These are phyloP conservation scores for Oryzias woworae DNA, from an alignment of 2,113 vertebrate species.

Conservation along the genomic window DNA sequence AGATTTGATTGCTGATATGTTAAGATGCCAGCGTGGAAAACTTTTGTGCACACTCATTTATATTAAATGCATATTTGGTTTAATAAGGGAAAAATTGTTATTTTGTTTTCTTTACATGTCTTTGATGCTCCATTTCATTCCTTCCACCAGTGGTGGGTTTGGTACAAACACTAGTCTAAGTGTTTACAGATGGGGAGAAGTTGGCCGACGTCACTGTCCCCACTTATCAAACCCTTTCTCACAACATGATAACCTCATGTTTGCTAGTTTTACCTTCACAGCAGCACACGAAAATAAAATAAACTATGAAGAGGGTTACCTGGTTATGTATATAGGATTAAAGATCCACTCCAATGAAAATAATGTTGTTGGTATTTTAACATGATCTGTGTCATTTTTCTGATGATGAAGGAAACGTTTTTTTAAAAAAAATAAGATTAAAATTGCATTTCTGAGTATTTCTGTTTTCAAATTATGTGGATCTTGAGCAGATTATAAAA, in stretches of 20 bases:
- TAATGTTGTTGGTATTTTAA: no score
- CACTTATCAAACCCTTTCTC: constrained; percentile 32
- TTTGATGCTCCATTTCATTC: constrained; percentile 38
- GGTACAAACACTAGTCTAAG: constrained; percentile 60
- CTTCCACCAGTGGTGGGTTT: constrained; percentile 25
- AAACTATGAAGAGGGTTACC: constrained; percentile 45
- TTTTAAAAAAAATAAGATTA: no score
- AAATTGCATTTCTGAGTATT: no score
- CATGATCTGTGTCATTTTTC: no score
- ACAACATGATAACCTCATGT: constrained; percentile 29
- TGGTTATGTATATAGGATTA: constrained; percentile 56
- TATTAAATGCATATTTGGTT: not conserved
- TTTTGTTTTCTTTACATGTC: constrained; percentile 16
- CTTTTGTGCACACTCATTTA: not conserved
- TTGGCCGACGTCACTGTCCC: constrained; percentile 35
- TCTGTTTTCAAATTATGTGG: no score
- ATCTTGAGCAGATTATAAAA: no score
- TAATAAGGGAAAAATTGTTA: constrained; percentile 6
- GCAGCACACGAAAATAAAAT: constrained; percentile 40
- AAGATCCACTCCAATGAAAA: constrained; percentile 18
- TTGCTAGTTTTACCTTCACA: constrained; percentile 12
- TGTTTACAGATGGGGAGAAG: constrained; percentile 59
- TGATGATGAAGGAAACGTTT: no score
- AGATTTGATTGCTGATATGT: not conserved
- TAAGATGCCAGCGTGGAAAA: not conserved